A percentile compares a stretch with the other conserved stretches of the same genome.
These are phyloP conservation scores for Pterophyllum scalare DNA, from an alignment of 2,113 vertebrate species.

Conservation along the genomic window DNA sequence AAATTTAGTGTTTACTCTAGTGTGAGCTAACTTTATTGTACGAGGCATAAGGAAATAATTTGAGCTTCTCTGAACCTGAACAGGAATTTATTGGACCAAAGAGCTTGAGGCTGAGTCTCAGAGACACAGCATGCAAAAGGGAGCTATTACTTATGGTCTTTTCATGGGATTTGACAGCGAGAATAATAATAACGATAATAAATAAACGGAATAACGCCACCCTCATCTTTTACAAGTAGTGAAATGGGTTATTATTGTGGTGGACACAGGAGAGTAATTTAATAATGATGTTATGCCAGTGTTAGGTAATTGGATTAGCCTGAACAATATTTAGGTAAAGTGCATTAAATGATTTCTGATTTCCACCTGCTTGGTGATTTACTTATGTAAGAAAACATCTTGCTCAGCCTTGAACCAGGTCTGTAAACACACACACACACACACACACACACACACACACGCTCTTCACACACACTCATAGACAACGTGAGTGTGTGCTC, in stretches of 20 bases:
- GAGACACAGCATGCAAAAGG: neutral
- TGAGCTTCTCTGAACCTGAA: neutral
- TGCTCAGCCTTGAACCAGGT: neutral
- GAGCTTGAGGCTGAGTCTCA: too few species aligned
- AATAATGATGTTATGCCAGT: conserved; percentile 21
- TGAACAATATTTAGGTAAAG: conserved; percentile 12
- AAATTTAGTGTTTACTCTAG: neutral
- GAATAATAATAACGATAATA: neutral
- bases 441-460: conserved; percentile 4
- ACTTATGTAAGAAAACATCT: conserved; percentile 35
- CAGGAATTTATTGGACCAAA: neutral
- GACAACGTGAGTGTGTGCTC: conserved; percentile 32
- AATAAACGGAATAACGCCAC: neutral
- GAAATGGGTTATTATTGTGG: neutral
- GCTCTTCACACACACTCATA: conserved; percentile 14
- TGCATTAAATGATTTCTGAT: conserved; percentile 54
- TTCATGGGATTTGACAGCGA: neutral
- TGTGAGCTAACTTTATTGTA: neutral
- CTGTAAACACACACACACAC: conserved; percentile 33
- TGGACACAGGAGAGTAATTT: conserved; percentile 28
- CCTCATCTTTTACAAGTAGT: neutral
- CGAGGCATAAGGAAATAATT: neutral
- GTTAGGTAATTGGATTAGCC: conserved; percentile 49
- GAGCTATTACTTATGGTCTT: neutral
- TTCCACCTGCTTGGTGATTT: conserved; percentile 44